Evolutionary conservation across 2,888 invertebrate species (phyloP), one percentile per base, ranked within the genome.

Genomic region (Cryptocephalus moraei): DNA sequence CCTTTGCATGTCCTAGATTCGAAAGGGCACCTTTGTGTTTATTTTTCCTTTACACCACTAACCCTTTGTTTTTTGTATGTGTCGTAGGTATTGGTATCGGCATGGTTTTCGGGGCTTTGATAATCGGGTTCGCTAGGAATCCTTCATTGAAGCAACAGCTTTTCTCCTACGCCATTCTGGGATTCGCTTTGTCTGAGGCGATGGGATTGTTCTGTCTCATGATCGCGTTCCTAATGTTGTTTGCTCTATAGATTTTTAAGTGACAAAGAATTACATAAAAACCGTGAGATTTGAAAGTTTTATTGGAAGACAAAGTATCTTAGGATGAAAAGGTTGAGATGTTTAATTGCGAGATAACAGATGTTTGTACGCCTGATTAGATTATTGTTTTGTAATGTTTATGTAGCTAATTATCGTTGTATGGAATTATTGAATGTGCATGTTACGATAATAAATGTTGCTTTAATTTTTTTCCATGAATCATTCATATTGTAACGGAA

Each of bases 201-300:
- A 94, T 97, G 93, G 96, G 95, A 69, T 83, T 99, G 55, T 97
- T 97, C 80, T 95, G 95, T 80, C 79, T 97, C 67, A 95, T 96
- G 93, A 93, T 97, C 81, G 92, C 94, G 56, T 96, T 97, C 81
- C 77, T 97, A 67, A 82, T 97, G 76, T 79, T 97, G 65, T 97
- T 93, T 76, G 94, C 92, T 67, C 85, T 94, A 76, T 95, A 88
- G 78, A 56, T 56, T 48, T 22, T 6, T 55, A 55, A 53, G 52
- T 52, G 49, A 53, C 50, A 55, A 55, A 53, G n/a, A 38, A n/a
- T n/a, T n/a, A n/a, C n/a, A 22, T 44, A 22, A 22, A 22, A 22
- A 22, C 22, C 22, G 22, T 6, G 22, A 22, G 22, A 22, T 4
- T 22, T 6, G 22, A 22, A 22, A 22, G 22, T 4, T 22, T 22